These are phyloP conservation scores for Phaenicophaeus curvirostris DNA, from an alignment of 2,797 vertebrate species.

Conservation along the genomic window DNA sequence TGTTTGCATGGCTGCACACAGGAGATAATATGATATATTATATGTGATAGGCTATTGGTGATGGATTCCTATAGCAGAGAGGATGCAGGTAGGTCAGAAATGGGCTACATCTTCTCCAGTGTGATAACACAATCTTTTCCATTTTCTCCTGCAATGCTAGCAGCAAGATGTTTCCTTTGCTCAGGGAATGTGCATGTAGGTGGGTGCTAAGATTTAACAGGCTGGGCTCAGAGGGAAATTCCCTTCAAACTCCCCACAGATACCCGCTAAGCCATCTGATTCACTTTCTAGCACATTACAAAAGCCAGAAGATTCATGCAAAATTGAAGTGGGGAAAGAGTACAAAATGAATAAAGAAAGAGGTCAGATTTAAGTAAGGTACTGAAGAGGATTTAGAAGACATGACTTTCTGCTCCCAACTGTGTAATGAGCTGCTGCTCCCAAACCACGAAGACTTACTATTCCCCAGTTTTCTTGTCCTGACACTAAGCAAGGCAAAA, in stretches of 20 bases:
- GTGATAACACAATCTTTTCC: background rate
- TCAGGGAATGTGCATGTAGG: background rate
- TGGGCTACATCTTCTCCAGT: background rate
- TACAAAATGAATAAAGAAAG: background rate
- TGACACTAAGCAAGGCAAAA: background rate
- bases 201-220: background rate
- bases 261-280: background rate
- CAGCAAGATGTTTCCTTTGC: background rate
- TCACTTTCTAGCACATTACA: background rate
- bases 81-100: slow-evolving; percentile 17
- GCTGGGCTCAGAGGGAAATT: background rate
- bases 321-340: background rate
- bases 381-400: background rate
- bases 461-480: background rate
- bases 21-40: slow-evolving; percentile 28
- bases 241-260: background rate
- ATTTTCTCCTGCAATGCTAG: background rate
- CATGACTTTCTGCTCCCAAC: background rate
- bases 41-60: background rate
- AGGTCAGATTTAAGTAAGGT: background rate
- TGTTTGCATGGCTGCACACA: background rate
- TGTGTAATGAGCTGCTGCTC: background rate
- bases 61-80: background rate
- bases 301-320: background rate
- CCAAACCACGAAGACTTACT: background rate